A percentile compares a stretch with the other conserved stretches of the same genome.
Evolutionary conservation across 2,888 invertebrate species (phyloP).

Genomic region (Zaprionus lineosus): DNA sequence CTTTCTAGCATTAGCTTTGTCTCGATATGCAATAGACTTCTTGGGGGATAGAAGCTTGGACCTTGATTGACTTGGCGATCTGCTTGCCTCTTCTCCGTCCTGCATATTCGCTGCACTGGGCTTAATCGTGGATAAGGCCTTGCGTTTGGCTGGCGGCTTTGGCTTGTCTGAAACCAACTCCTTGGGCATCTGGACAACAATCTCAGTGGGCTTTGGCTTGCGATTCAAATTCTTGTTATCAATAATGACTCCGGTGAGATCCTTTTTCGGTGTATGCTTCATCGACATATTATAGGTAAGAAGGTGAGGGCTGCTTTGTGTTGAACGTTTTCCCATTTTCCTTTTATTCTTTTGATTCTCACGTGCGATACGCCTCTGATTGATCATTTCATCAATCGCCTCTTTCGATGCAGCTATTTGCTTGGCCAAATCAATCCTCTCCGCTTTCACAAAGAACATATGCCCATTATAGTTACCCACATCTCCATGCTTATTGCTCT

Average conservation of each 20-base stretch:
- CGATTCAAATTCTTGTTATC: constrained; percentile 27
- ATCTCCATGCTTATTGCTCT: constrained; percentile 42
- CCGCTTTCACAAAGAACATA: constrained; percentile 53
- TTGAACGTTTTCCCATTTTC: background rate
- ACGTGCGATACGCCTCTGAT: constrained; percentile 13
- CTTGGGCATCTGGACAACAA: constrained; percentile 12
- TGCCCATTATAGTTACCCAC: constrained; percentile 52
- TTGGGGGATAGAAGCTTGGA: too few species aligned
- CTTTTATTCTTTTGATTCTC: background rate
- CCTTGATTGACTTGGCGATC: too few species aligned
- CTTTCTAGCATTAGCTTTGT: too few species aligned
- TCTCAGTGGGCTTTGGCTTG: constrained; percentile 3
- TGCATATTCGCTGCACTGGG: too few species aligned
- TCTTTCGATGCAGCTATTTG: constrained; percentile 59
- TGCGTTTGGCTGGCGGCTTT: constrained; percentile 1
- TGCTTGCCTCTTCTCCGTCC: too few species aligned
- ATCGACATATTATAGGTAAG: constrained; percentile 8
- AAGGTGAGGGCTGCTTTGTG: background rate
- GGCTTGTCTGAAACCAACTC: background rate
- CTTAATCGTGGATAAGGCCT: background rate
- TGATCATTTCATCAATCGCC: constrained; percentile 54
- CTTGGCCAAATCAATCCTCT: constrained; percentile 47
- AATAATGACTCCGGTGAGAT: constrained; percentile 36
- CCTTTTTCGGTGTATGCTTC: constrained; percentile 1
- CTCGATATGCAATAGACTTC: too few species aligned